Conservation (phyloP, 2,113 vertebrate species). For the Tapirus terrestris region DNA sequence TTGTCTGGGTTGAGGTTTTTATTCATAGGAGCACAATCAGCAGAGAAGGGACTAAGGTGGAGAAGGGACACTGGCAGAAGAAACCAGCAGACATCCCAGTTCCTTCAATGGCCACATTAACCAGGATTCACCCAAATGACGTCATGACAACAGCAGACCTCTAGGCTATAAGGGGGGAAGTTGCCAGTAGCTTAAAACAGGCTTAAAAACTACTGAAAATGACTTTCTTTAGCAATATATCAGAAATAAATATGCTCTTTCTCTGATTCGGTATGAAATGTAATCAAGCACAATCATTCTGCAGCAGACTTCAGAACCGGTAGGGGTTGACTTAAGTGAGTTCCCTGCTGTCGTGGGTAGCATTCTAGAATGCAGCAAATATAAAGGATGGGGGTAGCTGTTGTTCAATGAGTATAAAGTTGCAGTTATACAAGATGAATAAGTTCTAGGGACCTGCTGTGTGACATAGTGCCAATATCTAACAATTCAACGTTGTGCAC, state of each 20-base stretch:
- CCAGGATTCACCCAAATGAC: neutral
- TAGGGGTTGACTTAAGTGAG: neutral
- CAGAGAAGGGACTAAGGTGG: neutral
- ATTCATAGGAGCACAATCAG: neutral
- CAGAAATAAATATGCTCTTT: neutral
- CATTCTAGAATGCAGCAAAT: neutral
- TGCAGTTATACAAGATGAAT: neutral
- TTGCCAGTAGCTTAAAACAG: neutral
- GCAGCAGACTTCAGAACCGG: neutral
- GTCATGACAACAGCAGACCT: neutral
- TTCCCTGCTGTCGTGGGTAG: neutral
- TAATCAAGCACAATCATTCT: neutral
- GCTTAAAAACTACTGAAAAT: neutral
- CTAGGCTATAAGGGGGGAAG: neutral
- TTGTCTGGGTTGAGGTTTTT: neutral
- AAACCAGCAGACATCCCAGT: too few species aligned
- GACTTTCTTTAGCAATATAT: neutral
- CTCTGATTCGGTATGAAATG: neutral
- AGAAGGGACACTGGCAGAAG: neutral
- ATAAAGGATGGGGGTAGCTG: neutral
- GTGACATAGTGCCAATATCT: neutral
- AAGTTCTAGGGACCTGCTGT: neutral
- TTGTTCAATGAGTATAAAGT: neutral
- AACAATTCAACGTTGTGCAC: neutral
- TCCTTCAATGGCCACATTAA: rapidly evolving